Evolutionary conservation across 2,888 invertebrate species (phyloP).

Genomic region (Mactromeris polynyma): DNA sequence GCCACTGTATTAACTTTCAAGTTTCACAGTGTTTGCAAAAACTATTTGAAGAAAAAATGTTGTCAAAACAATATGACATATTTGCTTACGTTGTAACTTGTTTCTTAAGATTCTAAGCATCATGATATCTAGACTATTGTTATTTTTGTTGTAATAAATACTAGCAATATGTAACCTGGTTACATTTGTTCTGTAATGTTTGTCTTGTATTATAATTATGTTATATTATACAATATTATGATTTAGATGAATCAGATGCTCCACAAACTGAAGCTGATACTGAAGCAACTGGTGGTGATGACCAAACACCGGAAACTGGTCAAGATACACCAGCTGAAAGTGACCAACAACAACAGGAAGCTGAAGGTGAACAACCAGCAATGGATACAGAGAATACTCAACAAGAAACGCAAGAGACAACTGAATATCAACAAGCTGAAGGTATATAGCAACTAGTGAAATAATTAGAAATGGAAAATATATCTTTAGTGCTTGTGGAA

Average conservation of each 20-base stretch:
- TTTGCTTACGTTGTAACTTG: too few species aligned
- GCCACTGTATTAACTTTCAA: too few species aligned
- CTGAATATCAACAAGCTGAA: not conserved
- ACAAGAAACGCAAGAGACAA: not conserved
- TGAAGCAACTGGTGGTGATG: constrained; percentile 37
- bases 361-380: constrained; percentile 25
- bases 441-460: not conserved
- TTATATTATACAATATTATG: not conserved
- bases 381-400: constrained; percentile 16
- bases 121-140: too few species aligned
- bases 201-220: too few species aligned
- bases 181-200: too few species aligned
- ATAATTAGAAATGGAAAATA: not conserved
- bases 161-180: too few species aligned
- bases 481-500: not conserved
- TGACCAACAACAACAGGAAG: constrained; percentile 45
- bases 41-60: too few species aligned
- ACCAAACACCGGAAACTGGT: constrained; percentile 22
- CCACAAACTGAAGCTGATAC: constrained; percentile 34
- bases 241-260: constrained; percentile 16
- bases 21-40: too few species aligned
- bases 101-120: too few species aligned
- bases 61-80: too few species aligned
- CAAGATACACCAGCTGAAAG: constrained; percentile 30
- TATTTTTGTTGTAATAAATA: too few species aligned